A percentile compares a stretch with the other conserved stretches of the same genome.
Conservation (phyloP, 2,113 vertebrate genomes). For the Ploceus nigricollis region DNA sequence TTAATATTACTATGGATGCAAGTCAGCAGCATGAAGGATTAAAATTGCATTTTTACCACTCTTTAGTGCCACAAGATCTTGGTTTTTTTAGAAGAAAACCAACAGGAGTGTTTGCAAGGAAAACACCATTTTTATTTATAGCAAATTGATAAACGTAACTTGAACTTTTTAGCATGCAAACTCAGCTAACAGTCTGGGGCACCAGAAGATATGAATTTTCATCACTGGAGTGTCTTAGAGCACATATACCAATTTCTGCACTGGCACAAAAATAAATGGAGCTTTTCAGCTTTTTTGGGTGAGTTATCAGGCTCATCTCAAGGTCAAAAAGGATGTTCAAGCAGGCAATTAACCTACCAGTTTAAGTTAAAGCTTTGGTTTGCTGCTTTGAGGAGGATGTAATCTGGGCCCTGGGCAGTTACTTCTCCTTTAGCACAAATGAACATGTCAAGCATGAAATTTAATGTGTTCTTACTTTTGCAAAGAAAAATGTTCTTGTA, state of each 20-base stretch:
- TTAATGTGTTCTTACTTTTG: not conserved
- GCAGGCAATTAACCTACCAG: not conserved
- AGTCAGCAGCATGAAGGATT: not conserved
- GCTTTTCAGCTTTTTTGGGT: not conserved
- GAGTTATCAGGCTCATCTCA: not conserved
- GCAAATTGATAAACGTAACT: not conserved
- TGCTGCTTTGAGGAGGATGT: not conserved
- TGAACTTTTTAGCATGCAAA: not conserved
- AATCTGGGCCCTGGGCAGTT: not conserved
- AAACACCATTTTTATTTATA: not conserved
- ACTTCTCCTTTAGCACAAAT: not conserved
- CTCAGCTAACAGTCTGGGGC: not conserved
- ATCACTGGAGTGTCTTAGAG: not conserved
- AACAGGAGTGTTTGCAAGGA: not conserved
- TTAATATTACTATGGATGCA: not conserved
- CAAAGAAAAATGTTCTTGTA: not conserved
- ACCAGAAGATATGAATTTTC: not conserved
- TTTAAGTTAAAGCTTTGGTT: not conserved
- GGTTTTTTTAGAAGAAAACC: not conserved
- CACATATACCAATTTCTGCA: not conserved
- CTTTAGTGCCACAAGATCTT: not conserved
- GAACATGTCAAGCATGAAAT: not conserved
- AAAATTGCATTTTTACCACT: not conserved
- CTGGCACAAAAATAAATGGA: not conserved
- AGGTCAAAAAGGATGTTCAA: not conserved